phyloP scores from a whole-genome alignment of 2,888 invertebrate genomes.

The Drosophila meridionalis region DNA sequence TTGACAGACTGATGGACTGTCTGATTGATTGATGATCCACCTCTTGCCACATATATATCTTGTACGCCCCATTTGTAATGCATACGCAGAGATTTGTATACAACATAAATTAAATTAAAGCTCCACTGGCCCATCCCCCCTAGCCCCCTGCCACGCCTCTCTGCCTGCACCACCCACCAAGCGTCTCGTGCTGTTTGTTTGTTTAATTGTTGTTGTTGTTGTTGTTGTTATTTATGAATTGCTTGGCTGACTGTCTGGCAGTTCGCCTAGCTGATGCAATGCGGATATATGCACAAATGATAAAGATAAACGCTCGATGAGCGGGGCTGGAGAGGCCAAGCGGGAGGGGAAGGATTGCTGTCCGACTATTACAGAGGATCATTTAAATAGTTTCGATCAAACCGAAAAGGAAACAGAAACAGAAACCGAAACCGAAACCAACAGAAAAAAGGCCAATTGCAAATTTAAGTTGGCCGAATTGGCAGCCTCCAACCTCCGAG shows the following conservation, averaged over 20 bases:
- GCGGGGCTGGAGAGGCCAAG: neutral
- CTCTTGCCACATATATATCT: neutral
- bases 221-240: conserved; percentile 66
- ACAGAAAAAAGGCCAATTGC: conserved; percentile 36
- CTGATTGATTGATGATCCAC: neutral
- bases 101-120: conserved; percentile 30
- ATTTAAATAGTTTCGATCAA: conserved; percentile 44
- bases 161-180: conserved; percentile 16
- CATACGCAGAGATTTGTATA: conserved; percentile 1
- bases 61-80: neutral
- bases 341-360: neutral
- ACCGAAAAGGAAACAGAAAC: conserved; percentile 4
- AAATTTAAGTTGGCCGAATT: conserved; percentile 30
- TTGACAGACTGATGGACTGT: neutral
- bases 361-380: conserved; percentile 10
- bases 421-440: neutral
- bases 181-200: conserved; percentile 68
- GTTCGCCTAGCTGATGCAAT: conserved; percentile 61
- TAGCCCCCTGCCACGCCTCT: no score
- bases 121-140: neutral
- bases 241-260: conserved; percentile 68
- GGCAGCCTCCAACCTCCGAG: conserved; percentile 12
- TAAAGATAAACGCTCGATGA: conserved; percentile 42
- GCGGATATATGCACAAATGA: conserved; percentile 70
- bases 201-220: conserved; percentile 60